Evolutionary conservation across 1,140 invertebrate genomes (phyloP), one percentile per base, ranked within the genome.

Genomic region (Drosophila leontia): DNA sequence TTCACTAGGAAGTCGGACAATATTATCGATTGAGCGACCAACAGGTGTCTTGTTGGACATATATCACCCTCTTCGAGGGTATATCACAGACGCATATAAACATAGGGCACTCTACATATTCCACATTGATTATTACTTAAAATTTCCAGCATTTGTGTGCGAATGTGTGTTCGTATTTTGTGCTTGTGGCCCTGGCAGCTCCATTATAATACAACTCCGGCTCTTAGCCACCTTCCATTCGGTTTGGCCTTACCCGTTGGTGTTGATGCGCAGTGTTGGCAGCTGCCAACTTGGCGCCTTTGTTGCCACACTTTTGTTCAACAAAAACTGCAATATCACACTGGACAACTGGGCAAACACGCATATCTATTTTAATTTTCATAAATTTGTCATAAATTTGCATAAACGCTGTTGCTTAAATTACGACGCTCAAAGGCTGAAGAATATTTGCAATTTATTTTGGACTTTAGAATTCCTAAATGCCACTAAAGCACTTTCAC

Each of bases 181-280:
- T 44, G 67, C 50, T 48, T 58, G 45, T 71, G 68, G 19, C n/a
- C 19, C 68, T 82, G 55, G 69, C 67, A 80, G 63, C 62, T 78
- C 57, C 59, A 70, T 78, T 78, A 78, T 78, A 63, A 69, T 78
- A 65, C 70, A 17, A 47, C 68, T 37, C 26, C 37, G 29, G 51
- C 42, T 50, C 26, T 48, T 29, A 41, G 45, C 13, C 53, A 60
- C 69, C 50, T 59, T 71, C 65, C 53, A 47, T 59, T 58, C 35
- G 44, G 23, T 26, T 56, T 56, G 35, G 35, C 19, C 39, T 26
- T 56, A 35, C 57, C 56, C 19, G 45, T 65, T 75, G 84, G 74
- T 87, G 81, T 88, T 87, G 84, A 87, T 80, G 84, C 69, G 39
- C 58, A 87, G 84, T 90, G 84, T 81, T 87, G 84, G 77, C 84